These are phyloP conservation scores for Craseonycteris thonglongyai DNA, from an alignment of 2,113 vertebrate species.

Conservation along the genomic window DNA sequence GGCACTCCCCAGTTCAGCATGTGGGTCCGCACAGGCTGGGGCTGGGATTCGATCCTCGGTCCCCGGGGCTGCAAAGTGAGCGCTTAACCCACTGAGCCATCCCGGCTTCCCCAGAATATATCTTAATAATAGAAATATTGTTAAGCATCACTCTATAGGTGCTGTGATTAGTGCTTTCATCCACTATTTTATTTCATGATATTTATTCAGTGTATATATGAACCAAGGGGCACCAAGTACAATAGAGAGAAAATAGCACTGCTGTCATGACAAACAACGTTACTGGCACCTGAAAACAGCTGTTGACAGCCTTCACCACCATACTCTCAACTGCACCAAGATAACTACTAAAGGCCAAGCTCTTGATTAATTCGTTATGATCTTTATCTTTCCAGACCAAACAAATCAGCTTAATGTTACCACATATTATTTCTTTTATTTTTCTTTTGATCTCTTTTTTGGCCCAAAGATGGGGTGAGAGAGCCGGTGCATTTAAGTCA, in stretches of 20 bases:
- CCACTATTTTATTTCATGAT: background rate
- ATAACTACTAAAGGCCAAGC: background rate
- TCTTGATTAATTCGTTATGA: background rate
- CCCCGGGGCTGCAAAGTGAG: too few relatives aligned
- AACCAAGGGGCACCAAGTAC: background rate
- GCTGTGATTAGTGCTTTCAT: background rate
- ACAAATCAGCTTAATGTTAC: background rate
- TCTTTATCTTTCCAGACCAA: background rate
- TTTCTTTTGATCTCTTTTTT: background rate
- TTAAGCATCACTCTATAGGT: background rate
- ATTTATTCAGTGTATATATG: background rate
- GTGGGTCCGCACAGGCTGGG: too few relatives aligned
- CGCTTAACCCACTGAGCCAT: too few relatives aligned
- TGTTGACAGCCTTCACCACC: background rate
- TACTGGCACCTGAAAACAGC: too few relatives aligned
- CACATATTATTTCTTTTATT: background rate
- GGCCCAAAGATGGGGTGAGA: too few relatives aligned
- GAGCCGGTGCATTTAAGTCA: background rate
- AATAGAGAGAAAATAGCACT: background rate
- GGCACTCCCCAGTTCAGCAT: too few relatives aligned
- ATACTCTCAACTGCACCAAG: background rate
- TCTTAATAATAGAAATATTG: rapidly evolving
- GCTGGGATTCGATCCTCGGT: too few relatives aligned
- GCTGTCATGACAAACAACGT: background rate
- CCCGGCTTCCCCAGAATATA: too few relatives aligned